These are phyloP conservation scores for Cremastinae sp. DNA, from an alignment of 2,888 invertebrate species.

Conservation along the genomic window DNA sequence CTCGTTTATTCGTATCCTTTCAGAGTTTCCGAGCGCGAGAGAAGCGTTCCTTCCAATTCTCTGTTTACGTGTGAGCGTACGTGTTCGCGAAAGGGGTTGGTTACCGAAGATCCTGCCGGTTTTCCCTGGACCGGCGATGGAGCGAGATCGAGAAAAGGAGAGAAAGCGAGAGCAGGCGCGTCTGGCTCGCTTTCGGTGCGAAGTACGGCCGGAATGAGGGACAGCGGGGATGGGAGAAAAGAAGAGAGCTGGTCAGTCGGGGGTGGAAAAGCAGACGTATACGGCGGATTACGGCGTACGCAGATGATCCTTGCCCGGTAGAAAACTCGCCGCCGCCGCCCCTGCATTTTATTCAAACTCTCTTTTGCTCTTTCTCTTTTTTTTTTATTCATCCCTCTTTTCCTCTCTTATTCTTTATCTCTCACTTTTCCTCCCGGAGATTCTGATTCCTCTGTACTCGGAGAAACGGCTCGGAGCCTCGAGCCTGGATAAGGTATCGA, in stretches of 20 bases:
- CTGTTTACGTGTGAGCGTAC: neutral
- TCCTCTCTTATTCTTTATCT: conserved; percentile 5
- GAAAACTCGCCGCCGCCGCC: conserved; percentile 27
- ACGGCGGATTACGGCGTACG: conserved; percentile 61
- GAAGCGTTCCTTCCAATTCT: conserved; percentile 31
- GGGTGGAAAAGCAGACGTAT: conserved; percentile 35
- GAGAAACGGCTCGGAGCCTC: conserved; percentile 23
- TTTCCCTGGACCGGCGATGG: conserved; percentile 3
- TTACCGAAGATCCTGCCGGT: conserved; percentile 46
- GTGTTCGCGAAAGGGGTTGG: neutral
- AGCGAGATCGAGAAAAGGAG: conserved; percentile 20
- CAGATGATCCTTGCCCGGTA: conserved; percentile 60
- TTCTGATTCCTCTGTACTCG: no score
- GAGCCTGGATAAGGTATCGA: conserved; percentile 48
- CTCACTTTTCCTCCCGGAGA: conserved; percentile 43
- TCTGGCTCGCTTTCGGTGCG: conserved; percentile 31
- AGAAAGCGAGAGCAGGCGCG: conserved; percentile 19
- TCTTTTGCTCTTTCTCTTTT: conserved; percentile 62
- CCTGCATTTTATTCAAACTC: conserved; percentile 53
- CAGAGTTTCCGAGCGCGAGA: conserved; percentile 10
- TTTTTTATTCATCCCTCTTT: conserved; percentile 22
- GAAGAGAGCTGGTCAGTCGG: conserved; percentile 6
- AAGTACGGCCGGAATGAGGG: conserved; percentile 8
- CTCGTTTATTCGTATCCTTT: conserved; percentile 8
- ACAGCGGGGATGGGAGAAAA: conserved; percentile 20